phyloP scores from a whole-genome alignment of 2,797 vertebrate genomes.

The Gambelia wislizenii region DNA sequence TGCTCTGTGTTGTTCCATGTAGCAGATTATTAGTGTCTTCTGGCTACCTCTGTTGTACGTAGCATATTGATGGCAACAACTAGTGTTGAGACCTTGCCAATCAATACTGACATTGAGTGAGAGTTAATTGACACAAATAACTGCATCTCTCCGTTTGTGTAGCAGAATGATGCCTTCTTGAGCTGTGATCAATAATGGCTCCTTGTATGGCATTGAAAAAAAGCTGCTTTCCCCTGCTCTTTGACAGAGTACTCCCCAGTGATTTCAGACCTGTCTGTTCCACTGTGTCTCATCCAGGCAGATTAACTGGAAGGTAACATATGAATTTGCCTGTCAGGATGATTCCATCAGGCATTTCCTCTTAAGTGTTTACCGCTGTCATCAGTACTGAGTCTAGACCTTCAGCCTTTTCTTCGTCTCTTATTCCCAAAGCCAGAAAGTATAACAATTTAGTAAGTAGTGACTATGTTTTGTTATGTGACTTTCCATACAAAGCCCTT shows the following conservation, averaged over 20 bases:
- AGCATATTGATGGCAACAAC: constrained; percentile 85
- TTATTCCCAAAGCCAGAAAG: constrained; percentile 47
- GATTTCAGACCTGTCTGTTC: constrained; percentile 80
- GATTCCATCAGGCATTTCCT: constrained; percentile 84
- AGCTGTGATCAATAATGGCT: constrained; percentile 85
- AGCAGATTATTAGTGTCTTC: constrained; percentile 65
- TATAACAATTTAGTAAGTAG: constrained; percentile 12
- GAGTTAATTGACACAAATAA: constrained; percentile 85
- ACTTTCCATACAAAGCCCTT: not conserved
- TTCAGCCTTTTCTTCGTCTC: constrained; percentile 63
- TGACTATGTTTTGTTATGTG: constrained; percentile 6
- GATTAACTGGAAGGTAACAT: constrained; percentile 86
- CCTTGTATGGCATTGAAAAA: constrained; percentile 72
- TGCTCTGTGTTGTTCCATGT: constrained; percentile 72
- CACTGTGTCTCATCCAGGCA: constrained; percentile 80
- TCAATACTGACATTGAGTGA: constrained; percentile 84
- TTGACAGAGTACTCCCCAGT: constrained; percentile 78
- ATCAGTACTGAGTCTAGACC: constrained; percentile 68
- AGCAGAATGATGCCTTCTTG: constrained; percentile 81
- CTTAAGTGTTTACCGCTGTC: constrained; percentile 82
- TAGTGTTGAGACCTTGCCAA: constrained; percentile 84
- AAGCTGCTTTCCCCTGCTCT: constrained; percentile 76
- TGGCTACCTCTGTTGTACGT: constrained; percentile 81
- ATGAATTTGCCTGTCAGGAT: constrained; percentile 87
- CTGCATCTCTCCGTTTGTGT: constrained; percentile 76